Evolutionary conservation across 2,888 invertebrate genomes (phyloP), one percentile per base, ranked within the genome.

Genomic region (Dryobota labecula): DNA sequence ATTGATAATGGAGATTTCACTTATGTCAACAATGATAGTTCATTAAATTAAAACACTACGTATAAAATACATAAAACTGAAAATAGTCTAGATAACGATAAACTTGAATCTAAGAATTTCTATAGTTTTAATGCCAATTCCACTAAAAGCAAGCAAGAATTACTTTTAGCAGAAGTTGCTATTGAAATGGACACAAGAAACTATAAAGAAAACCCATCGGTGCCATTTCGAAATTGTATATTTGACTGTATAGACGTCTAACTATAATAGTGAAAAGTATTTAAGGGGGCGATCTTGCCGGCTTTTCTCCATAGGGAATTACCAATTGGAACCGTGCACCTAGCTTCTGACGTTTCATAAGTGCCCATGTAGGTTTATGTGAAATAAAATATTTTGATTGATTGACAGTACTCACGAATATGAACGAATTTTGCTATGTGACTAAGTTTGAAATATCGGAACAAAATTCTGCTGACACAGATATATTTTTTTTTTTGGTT

Each of bases 81-180:
- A 15, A 20, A 45, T 33, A 38, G 4, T 36, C 18, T 13, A 2
- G n/a, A 15, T 47, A 47, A 24, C 9, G 0, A 7, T 27, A 53
- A 63, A 45, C 43, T 63, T 58, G 24, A 8, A 60, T 49, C n/a
- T 41, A 27, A 79, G 6, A 68, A 49, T 5, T 53, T 36, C 13
- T 1, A 30, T 54, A 60, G 18, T 33, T 58, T 45, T 6, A n/a
- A 18, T 49, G 30, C n/a, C 47, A 75, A 80, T 64, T 64, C 45
- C 2, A 56, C 60, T 64, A 60, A 74, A 60, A 80, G 75, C 49
- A 60, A 60, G 13, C 13, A n/a, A 43, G 41, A 49, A 73, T 36
- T 51, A 63, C 49, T 67, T 79, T 62, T 18, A 38, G n/a, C 15
- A 33, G 20, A 27, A 20, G 24, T 53, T 53, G 13, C 11, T n/a